Percentiles rank a stretch among this genome's conserved stretches.
Conservation (phyloP, 2,113 vertebrate genomes). For the Tichodroma muraria region DNA sequence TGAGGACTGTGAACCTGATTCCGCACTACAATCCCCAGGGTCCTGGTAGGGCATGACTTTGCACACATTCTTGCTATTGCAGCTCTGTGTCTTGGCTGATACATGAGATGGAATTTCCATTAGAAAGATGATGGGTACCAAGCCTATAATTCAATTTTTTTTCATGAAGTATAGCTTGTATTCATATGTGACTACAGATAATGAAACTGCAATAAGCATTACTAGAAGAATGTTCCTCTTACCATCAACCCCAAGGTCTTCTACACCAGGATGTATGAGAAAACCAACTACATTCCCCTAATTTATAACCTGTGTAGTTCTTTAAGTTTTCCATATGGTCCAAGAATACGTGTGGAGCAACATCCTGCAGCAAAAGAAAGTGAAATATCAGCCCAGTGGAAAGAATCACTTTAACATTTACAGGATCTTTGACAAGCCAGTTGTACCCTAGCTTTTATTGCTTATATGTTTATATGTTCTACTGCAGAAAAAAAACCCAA, state of each 20-base stretch:
- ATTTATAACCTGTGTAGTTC: not conserved
- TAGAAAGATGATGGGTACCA: not conserved
- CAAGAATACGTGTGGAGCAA: not conserved
- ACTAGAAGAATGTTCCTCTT: not conserved
- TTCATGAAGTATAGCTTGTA: not conserved
- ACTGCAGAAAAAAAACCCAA: not conserved
- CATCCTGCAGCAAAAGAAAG: not conserved
- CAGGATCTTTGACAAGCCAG: not conserved
- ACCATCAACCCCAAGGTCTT: not conserved
- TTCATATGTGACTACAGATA: not conserved
- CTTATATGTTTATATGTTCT: not conserved
- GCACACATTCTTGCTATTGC: not conserved
- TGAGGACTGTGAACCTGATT: not conserved
- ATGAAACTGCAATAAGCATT: not conserved
- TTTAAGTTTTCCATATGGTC: not conserved
- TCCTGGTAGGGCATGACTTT: not conserved
- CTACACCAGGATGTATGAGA: not conserved
- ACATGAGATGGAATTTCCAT: not conserved
- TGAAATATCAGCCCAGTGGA: not conserved
- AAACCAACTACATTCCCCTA: not conserved
- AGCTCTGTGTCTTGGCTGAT: not conserved
- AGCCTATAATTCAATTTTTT: not conserved
- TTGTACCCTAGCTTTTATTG: not conserved
- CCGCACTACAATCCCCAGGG: not conserved
- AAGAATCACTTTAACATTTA: not conserved